Evolutionary conservation across 2,888 invertebrate species (phyloP), one percentile per base, ranked within the genome.

Genomic region (Mythimna vitellina): DNA sequence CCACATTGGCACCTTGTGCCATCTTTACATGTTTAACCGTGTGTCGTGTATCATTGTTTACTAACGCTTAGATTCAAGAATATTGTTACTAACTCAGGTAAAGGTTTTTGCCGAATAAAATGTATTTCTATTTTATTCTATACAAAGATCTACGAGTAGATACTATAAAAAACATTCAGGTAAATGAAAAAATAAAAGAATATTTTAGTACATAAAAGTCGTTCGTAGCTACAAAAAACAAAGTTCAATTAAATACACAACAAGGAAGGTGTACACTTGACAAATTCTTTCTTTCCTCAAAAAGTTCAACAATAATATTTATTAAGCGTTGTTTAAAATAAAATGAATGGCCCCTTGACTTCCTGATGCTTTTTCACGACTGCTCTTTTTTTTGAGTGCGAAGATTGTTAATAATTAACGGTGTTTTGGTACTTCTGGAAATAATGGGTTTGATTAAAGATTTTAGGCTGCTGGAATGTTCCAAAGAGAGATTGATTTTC

Each of bases 241-340:
- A 1, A 56, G 68, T 51, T 29, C 29, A 70, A 57, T 75, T 70
- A 64, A 71, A 60, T 12, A 32, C 8, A 3, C 38, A 60, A 76
- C 20, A 35, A 65, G 20, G 20, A 63, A 60, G 46, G 57, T 53
- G 56, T 57, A 29, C 14, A 58, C 22, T 73, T 65, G 49, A 79
- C n/a, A 73, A 76, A 46, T 65, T 79, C 0, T 58, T 61, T 61
- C 0, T 35, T 22, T 12, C 49, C 20, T 9, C 25, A 65, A 65
- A 22, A 29, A 29, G 10, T 29, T 46, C 5, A 61, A 65, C 49
- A 73, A 65, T 56, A 53, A 64, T 80, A 72, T 78, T 78, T 72
- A 72, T 64, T 57, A 68, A n/a, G 61, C 53, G 76, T 58, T 80
- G 46, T 80, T 80, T 62, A 53, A 80, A 75, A 53, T 5, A 65